Percentiles rank a stretch among this genome's conserved stretches.
Evolutionary conservation across 2,888 invertebrate species (phyloP).

Genomic region (Orthosia gothica): DNA sequence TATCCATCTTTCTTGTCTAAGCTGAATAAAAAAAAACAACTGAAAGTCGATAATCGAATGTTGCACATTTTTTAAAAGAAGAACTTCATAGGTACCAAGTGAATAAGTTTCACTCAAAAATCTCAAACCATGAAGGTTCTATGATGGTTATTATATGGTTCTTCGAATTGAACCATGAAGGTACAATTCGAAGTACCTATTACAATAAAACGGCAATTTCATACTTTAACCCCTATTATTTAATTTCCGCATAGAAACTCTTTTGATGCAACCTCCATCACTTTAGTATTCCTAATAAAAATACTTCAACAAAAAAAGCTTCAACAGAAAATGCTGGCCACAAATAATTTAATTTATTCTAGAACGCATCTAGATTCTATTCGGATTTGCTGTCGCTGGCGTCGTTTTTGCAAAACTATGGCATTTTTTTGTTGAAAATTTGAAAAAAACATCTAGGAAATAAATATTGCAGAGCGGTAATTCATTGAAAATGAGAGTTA

Average conservation of each 20-base stretch:
- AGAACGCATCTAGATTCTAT: background rate
- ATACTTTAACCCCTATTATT: too few species aligned
- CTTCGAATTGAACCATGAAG: too few species aligned
- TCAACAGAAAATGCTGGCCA: slow-evolving; percentile 17
- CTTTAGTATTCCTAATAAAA: background rate
- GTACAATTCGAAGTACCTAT: too few species aligned
- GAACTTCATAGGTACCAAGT: too few species aligned
- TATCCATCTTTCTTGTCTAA: too few species aligned
- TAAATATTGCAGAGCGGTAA: background rate
- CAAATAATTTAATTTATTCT: background rate
- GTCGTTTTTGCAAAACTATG: background rate
- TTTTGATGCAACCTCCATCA: background rate
- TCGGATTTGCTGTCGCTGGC: background rate
- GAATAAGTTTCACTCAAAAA: too few species aligned
- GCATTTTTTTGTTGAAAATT: background rate
- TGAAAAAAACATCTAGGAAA: background rate
- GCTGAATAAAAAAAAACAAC: too few species aligned
- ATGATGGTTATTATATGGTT: too few species aligned
- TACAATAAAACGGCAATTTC: too few species aligned
- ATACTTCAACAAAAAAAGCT: background rate
- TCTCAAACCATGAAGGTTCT: too few species aligned
- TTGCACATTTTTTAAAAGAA: too few species aligned
- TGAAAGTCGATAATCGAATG: too few species aligned
- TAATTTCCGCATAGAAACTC: background rate
- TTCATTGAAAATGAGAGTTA: background rate